Evolutionary conservation across 2,888 invertebrate species (phyloP).

Genomic region (Drosophila imparisetae): DNA sequence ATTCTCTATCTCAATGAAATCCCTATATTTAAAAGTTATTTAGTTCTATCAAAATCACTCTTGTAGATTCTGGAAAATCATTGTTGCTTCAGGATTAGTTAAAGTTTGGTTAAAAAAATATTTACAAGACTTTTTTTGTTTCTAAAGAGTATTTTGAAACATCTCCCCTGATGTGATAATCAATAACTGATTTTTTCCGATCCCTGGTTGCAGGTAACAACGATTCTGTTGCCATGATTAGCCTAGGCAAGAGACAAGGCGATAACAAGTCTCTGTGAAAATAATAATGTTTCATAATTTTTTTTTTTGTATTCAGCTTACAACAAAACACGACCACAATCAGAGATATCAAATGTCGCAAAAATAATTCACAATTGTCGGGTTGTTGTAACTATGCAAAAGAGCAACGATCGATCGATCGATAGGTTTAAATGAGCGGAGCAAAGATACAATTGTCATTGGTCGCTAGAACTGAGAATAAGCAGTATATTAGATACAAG

Average conservation of each 20-base stretch:
- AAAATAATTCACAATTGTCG: slow-evolving; percentile 70
- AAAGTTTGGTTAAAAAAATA: not conserved
- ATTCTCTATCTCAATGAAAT: not conserved
- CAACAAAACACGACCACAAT: slow-evolving; percentile 67
- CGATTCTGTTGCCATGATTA: slow-evolving; percentile 18
- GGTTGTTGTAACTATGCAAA: slow-evolving; percentile 56
- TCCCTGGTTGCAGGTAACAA: not conserved
- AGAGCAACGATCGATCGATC: slow-evolving; percentile 72
- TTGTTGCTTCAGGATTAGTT: not conserved
- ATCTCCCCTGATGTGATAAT: too few species aligned
- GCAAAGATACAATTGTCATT: slow-evolving; percentile 56
- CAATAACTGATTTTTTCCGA: not conserved
- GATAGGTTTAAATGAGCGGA: slow-evolving; percentile 19
- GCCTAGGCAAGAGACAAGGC: slow-evolving; percentile 12
- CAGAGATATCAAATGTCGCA: slow-evolving; percentile 69
- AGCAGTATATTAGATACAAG: slow-evolving; percentile 31
- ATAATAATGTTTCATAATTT: slow-evolving; percentile 64
- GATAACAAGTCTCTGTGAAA: slow-evolving; percentile 30
- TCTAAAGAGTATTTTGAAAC: not conserved
- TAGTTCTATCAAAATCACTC: not conserved
- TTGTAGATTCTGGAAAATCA: not conserved
- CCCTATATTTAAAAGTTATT: not conserved
- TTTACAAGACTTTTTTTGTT: not conserved
- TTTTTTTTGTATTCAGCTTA: slow-evolving; percentile 32
- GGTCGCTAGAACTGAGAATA: slow-evolving; percentile 59